Evolutionary conservation across 2,797 vertebrate species (phyloP).

Genomic region (Gymnoscopelus braueri): DNA sequence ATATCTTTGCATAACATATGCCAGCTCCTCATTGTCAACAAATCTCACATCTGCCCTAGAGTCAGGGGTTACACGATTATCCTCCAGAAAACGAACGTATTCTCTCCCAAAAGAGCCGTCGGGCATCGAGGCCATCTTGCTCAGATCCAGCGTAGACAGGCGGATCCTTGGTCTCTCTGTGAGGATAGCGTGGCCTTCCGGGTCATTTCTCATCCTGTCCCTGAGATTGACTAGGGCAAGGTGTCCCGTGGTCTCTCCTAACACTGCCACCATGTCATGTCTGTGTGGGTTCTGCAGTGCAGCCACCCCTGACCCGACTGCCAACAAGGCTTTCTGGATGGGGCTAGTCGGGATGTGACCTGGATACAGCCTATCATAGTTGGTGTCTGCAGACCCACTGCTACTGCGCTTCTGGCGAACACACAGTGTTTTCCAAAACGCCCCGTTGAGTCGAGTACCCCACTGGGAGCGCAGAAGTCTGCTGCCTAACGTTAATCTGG

Average conservation of each 20-base stretch:
- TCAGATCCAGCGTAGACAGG: conserved; percentile 87
- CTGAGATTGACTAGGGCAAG: conserved; percentile 84
- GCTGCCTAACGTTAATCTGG: no score
- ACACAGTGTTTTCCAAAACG: conserved; percentile 26
- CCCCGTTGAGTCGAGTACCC: no score
- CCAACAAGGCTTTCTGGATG: conserved; percentile 89
- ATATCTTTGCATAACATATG: conserved; percentile 95
- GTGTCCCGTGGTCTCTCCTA: conserved; percentile 92
- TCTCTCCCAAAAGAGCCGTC: conserved; percentile 88
- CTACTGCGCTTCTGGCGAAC: conserved; percentile 46
- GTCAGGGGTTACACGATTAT: conserved; percentile 93
- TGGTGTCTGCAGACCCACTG: conserved; percentile 29
- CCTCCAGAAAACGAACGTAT: conserved; percentile 90
- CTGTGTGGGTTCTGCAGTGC: conserved; percentile 91
- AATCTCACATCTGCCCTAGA: conserved; percentile 90
- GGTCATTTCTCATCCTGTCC: conserved; percentile 88
- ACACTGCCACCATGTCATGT: conserved; percentile 98
- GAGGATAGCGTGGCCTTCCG: conserved; percentile 89
- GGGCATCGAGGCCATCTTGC: conserved; percentile 81
- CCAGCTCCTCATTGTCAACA: conserved; percentile 93
- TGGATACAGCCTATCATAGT: conserved; percentile 80
- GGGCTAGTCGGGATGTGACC: conserved; percentile 88
- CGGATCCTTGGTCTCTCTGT: conserved; percentile 91
- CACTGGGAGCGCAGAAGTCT: no score
- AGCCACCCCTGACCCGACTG: conserved; percentile 87